Percentiles rank a stretch among this genome's conserved stretches.
Evolutionary conservation across 2,113 vertebrate species (phyloP).

Genomic region (Eptesicus fuscus): DNA sequence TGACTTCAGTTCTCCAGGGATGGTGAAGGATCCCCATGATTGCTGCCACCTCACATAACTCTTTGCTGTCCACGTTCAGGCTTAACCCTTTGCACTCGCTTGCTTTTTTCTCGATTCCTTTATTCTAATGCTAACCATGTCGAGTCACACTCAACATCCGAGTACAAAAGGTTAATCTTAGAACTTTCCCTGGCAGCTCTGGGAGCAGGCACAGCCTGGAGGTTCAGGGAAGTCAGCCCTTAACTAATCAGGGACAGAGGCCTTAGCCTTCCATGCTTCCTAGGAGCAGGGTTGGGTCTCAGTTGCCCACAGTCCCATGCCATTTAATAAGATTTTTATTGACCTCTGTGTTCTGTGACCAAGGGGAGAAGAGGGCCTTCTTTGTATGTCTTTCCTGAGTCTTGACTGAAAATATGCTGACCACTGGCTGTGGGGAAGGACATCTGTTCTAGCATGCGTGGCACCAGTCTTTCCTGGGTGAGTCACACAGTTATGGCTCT

Average conservation of each 20-base stretch:
- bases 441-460: background rate
- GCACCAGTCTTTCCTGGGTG: background rate
- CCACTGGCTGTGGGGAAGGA: background rate
- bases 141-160: no score
- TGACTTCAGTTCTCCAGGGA: background rate
- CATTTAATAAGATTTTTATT: background rate
- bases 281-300: background rate
- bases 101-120: no score
- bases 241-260: background rate
- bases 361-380: background rate
- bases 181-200: background rate
- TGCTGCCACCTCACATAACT: background rate
- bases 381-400: background rate
- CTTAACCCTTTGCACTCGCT: no score
- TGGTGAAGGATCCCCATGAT: background rate
- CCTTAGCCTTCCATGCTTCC: background rate
- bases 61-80: background rate
- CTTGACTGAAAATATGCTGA: background rate
- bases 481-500: background rate
- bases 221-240: background rate
- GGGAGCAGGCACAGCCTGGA: background rate
- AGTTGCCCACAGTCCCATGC: background rate
- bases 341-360: background rate
- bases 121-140: no score
- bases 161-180: no score